Evolutionary conservation across 2,888 invertebrate species (phyloP), one percentile per base, ranked within the genome.

Genomic region (Phymatocera aterrima): DNA sequence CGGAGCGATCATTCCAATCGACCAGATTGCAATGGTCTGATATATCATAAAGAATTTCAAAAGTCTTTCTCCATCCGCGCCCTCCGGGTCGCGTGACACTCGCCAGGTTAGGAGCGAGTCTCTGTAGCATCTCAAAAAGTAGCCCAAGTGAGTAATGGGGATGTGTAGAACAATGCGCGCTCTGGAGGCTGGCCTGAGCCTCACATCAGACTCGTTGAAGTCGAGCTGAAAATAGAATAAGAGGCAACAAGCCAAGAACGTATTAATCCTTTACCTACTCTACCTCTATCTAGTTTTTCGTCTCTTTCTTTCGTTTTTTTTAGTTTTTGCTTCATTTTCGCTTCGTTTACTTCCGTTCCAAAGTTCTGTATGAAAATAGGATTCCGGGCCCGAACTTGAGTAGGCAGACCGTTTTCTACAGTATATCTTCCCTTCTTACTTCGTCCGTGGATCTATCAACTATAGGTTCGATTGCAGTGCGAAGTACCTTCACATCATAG

Each of bases 71-170:
- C 48, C 48, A 51, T 43, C 40, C 15, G 51, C 34, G 51, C 31
- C 72, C 34, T 51, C 51, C 31, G 8, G 10, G 21, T 72, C 57
- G 75, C 10, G 75, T 48, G 74, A 74, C 57, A 70, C 48, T 70
- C 48, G 31, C 43, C 51, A 72, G 24, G 51, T 51, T 51, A 40
- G 57, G 34, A 75, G 75, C 40, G 34, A 60, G 74, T 60, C 21
- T 57, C 65, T 64, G 79, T 81, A 81, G 81, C 80, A 80, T 83
- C 80, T 82, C 79, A 83, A 84, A 85, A 86, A 86, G 83, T 86
- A 84, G 86, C 81, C 82, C 85, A 81, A 86, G 86, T 84, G 86
- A 85, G 85, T 85, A 86, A 86, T 86, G 82, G 84, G 80, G 75
- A 51, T 37, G 79, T 81, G n/a, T n/a, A n/a, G 84, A 85, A 86